Evolutionary conservation across 37 sponge, comb jelly and placozoan genomes (phyloP).

Genomic region (Eunapius fragilis): DNA sequence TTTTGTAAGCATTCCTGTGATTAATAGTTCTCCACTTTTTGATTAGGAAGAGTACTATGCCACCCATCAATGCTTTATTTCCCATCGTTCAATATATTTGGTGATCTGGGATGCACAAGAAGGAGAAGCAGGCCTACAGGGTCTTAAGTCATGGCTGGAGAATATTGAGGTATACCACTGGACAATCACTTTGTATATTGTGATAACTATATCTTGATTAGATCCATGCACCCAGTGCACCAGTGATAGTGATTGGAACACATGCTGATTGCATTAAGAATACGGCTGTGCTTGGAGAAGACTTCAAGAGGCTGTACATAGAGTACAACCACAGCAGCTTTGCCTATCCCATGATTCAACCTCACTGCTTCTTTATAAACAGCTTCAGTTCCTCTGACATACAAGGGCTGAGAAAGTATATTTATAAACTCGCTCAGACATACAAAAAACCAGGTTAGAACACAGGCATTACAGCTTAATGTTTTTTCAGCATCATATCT

Average conservation of each 20-base stretch:
- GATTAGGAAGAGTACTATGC: constrained; percentile 84
- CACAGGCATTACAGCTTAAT: not conserved
- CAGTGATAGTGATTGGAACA: constrained; percentile 81
- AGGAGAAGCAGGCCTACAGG: constrained; percentile 47
- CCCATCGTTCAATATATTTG: constrained; percentile 69
- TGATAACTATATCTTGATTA: not conserved
- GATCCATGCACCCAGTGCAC: constrained; percentile 73
- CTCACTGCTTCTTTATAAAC: constrained; percentile 44
- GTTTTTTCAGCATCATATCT: not conserved
- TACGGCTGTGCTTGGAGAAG: not conserved
- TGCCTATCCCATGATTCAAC: constrained; percentile 29
- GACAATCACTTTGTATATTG: not conserved
- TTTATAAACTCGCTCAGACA: constrained; percentile 53
- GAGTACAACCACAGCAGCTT: not conserved
- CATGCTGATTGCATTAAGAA: constrained; percentile 56
- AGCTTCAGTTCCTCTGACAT: constrained; percentile 32
- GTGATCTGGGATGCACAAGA: constrained; percentile 74
- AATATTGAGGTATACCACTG: constrained; percentile 66
- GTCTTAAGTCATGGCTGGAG: constrained; percentile 73
- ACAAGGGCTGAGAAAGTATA: constrained; percentile 45
- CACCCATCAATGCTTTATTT: constrained; percentile 86
- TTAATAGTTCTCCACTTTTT: too few species aligned
- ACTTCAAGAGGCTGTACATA: constrained; percentile 49
- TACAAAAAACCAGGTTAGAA: constrained; percentile 52
- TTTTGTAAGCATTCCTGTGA: too few species aligned